Base-by-base conservation (phyloP, 1,140 invertebrate species). In the Ooceraea biroi region DNA sequence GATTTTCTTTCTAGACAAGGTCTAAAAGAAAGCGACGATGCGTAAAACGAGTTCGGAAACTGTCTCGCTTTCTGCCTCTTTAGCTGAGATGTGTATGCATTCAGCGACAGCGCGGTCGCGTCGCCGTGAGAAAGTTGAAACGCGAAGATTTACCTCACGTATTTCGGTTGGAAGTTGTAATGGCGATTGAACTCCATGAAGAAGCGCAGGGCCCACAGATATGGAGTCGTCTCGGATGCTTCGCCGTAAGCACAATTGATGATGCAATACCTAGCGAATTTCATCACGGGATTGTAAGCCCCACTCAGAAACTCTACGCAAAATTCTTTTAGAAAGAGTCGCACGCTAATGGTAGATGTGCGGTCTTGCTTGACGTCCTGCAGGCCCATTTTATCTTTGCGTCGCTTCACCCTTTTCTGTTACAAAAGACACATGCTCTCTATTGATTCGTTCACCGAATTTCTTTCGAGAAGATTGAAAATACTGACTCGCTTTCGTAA, bases 111-210 rank as follows among this genome's bases (percentile, higher is more conserved):
- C 71, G 50, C 30, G 11, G 30, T 7, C 36, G 55, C 27, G 19
- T n/a, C 30, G 46, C 58, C 55, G 41, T 86, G 25, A 82, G 80
- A 71, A 48, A 80, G 69, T 44, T 82, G 19, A 68, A 86, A 14
- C 60, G 60, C 55, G 44, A 44, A 61, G 30, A 92, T 94, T 95
- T 94, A 98, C 97, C 97, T 98, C 69, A 99, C 97, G 86, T 98
- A 95, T 94, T 98, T 98, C 84, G 99, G 96, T 94, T 97, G 96
- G 91, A 98, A 98, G 90, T 97, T 96, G 89, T 97, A 95, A 90
- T 96, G 95, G 86, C 99, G 96, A 95, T 99, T 99, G 94, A 99
- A 99, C 94, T 99, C 98, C 98, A 99, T 99, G 93, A 99, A 99
- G 95, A 99, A 99, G 91, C 97, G 96, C 89, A 99, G 95, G 8